These are phyloP conservation scores for Coreius guichenoti DNA, from an alignment of 2,797 vertebrate species.

Conservation along the genomic window DNA sequence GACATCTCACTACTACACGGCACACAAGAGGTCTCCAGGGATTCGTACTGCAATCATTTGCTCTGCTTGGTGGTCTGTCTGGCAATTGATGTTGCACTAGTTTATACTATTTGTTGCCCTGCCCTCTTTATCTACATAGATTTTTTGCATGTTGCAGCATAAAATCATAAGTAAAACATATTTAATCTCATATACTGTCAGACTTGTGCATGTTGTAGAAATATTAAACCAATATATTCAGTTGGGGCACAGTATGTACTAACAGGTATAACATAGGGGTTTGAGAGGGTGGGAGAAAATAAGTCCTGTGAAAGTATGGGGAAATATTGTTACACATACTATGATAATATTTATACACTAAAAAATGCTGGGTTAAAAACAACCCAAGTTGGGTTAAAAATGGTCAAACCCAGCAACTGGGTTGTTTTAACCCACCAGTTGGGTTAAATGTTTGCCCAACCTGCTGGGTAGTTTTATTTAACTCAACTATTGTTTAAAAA, in stretches of 20 bases:
- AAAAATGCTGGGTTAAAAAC: no score
- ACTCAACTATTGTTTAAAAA: no score
- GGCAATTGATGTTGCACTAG: slow-evolving; percentile 28
- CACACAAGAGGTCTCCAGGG: slow-evolving; percentile 36
- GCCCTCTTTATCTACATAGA: slow-evolving; percentile 17
- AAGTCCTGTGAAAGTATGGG: background rate
- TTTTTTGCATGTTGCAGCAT: slow-evolving; percentile 29
- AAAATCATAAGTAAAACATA: background rate
- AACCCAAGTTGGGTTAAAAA: no score
- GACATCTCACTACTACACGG: slow-evolving; percentile 35
- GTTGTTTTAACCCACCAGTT: no score
- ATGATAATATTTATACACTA: no score
- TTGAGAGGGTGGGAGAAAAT: background rate
- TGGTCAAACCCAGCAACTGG: no score
- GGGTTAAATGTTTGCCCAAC: no score
- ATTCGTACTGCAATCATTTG: slow-evolving; percentile 43
- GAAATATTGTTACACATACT: background rate
- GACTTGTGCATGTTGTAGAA: background rate
- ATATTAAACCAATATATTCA: slow-evolving; percentile 19
- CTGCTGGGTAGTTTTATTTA: no score
- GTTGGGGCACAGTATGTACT: background rate
- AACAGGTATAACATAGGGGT: background rate
- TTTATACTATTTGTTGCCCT: slow-evolving; percentile 20
- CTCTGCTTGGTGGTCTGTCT: slow-evolving; percentile 42
- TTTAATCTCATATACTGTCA: background rate